Percentiles rank a stretch among this genome's conserved stretches.
Evolutionary conservation across 1,140 invertebrate species (phyloP).

Genomic region (Carposina sasakii): DNA sequence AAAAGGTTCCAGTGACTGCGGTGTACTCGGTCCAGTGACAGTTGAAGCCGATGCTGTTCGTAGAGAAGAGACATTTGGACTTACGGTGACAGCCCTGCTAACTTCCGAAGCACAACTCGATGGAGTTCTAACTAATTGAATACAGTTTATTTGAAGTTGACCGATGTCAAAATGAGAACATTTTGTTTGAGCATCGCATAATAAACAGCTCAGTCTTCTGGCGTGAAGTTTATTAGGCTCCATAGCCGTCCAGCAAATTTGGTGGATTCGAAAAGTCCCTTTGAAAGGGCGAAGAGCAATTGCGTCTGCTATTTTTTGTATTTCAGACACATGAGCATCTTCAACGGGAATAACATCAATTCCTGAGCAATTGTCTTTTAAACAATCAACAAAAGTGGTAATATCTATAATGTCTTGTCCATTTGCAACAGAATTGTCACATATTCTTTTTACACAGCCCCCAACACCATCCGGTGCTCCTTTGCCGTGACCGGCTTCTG

Average conservation of each 20-base stretch:
- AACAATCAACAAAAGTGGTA: slow-evolving; percentile 6
- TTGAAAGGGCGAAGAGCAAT: slow-evolving; percentile 11
- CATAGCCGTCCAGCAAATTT: slow-evolving; percentile 1
- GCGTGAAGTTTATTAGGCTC: slow-evolving; percentile 3
- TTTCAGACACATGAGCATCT: slow-evolving; percentile 4
- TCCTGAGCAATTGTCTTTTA: slow-evolving; percentile 1
- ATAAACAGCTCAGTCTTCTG: slow-evolving; percentile 11
- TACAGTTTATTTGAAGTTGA: slow-evolving; percentile 9
- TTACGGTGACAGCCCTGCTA: too few species aligned
- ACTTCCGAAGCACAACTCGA: too few species aligned
- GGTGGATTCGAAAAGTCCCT: slow-evolving; percentile 13
- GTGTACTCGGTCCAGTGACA: too few species aligned
- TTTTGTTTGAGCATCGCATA: slow-evolving; percentile 1
- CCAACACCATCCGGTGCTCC: slow-evolving; percentile 22
- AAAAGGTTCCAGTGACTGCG: too few species aligned
- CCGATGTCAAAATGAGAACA: slow-evolving; percentile 19
- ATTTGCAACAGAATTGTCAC: slow-evolving; percentile 11
- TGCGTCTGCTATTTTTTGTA: background rate
- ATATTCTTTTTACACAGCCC: slow-evolving; percentile 11
- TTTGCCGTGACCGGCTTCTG: slow-evolving; percentile 19
- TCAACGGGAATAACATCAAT: slow-evolving; percentile 7
- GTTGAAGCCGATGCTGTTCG: too few species aligned
- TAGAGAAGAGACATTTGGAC: too few species aligned
- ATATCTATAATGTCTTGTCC: slow-evolving; percentile 13
- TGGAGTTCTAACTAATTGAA: too few species aligned